Base-by-base conservation (phyloP, 2,113 vertebrate species). In the Malurus elegans region DNA sequence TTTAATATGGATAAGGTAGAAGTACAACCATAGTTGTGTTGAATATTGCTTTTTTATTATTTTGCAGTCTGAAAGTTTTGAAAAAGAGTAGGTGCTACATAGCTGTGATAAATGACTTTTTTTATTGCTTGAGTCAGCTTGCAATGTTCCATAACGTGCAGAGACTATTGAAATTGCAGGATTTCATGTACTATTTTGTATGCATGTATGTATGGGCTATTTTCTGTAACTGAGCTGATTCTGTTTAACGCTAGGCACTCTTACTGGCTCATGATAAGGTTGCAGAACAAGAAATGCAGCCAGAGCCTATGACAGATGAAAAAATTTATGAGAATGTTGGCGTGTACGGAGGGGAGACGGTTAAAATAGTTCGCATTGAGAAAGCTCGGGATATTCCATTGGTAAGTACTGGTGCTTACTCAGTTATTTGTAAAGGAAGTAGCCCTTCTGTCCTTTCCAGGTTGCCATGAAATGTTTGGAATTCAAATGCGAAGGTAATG, bases 291-390 rank as follows among this genome's bases (percentile, higher is more conserved):
- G 99, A 99, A 96, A 98, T 98, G 97, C 97, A 99, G 90, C 98
- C 98, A 20, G 99, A 99, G 65, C 98, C 98, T n/a, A n/a, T 96
- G 87, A 79, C 96, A 89, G 96, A 98, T 40, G 98, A 99, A 64
- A 98, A 96, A 88, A 91, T 98, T 69, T 98, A 98, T 94, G 99
- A 99, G 88, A 98, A 97, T 31, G 75, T 98, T 96, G 98, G 98
- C 15, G 96, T 99, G 34, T 99, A 99, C 36, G 98, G 98, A 53
- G 99, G 98, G 71, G 99, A 99, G 97, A 99, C 98, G 0, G 98
- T 99, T 79, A 99, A 99, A 98, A 98, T 99, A 96, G 99, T 99
- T 94, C 98, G 98, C 34, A 98, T 99, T 95, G 98, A 99, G 92
- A 99, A 99, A 92, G 97, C 98, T 87, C 98, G 98, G 57, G 99